A percentile compares a stretch with the other conserved stretches of the same genome.
These are phyloP conservation scores for Phrynocephalus forsythii DNA, from an alignment of 2,797 vertebrate genomes.

Conservation along the genomic window DNA sequence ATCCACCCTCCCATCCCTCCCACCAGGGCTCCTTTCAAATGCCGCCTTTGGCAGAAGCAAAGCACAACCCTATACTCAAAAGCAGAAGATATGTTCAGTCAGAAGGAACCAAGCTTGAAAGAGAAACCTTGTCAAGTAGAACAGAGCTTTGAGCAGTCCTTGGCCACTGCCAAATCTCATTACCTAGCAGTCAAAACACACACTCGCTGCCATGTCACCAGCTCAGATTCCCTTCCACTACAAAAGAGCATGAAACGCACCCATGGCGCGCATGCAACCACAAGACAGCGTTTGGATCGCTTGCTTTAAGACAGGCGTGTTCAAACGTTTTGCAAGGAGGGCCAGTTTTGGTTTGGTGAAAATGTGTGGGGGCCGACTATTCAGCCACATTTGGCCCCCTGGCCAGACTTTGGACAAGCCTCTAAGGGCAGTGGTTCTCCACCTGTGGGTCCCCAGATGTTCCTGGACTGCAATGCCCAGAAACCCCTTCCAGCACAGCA, in stretches of 20 bases:
- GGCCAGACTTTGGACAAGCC: no score
- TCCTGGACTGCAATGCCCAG: no score
- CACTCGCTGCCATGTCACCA: not conserved
- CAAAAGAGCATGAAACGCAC: not conserved
- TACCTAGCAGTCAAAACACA: constrained; percentile 21
- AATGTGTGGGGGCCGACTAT: no score
- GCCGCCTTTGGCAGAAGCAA: not conserved
- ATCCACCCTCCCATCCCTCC: not conserved
- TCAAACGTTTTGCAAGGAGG: no score
- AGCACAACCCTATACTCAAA: not conserved
- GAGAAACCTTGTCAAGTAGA: constrained; percentile 5
- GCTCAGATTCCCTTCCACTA: not conserved
- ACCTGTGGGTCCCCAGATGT: no score
- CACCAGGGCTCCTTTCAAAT: not conserved
- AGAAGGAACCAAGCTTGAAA: constrained; percentile 28
- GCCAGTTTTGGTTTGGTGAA: no score
- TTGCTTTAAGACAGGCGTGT: not conserved
- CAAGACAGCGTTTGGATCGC: not conserved
- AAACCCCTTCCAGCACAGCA: no score
- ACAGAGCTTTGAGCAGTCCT: not conserved
- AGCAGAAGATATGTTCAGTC: constrained; percentile 6
- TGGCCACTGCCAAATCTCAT: not conserved
- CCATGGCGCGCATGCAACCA: not conserved
- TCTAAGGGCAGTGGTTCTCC: no score
- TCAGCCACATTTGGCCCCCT: no score